Base-by-base conservation (phyloP, 2,888 invertebrate species). In the Deladenus siricidicola region DNA sequence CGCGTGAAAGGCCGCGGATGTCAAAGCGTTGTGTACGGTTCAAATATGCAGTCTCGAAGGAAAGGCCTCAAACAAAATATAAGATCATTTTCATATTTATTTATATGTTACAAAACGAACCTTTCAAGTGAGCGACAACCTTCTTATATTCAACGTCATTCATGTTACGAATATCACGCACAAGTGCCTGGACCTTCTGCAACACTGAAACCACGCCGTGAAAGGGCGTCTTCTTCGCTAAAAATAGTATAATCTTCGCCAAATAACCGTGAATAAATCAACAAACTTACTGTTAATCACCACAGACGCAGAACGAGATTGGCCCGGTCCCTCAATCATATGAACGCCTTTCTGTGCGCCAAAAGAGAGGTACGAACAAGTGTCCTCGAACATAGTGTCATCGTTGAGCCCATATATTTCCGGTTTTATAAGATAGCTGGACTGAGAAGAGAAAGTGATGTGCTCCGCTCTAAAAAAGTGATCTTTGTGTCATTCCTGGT, bases 311-410 rank as follows among this genome's bases (percentile, higher is more conserved):
- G 39, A 6, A 14, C 39, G 39, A 14, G 8, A 10, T 6, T 34
- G 39, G 8, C 3, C 21, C 29, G 21, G 45, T n/a, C 45, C 19
- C 42, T 60, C 60, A 23, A 60, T 28, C 2, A 43, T 21, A 4
- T 47, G 60, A 19, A 60, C 56, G 42, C 58, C 56, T 45, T 60
- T 60, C 14, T 60, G 30, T 23, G 48, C 29, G 10, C 60, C 60
- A 34, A 60, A 30, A 19, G 51, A 58, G n/a, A 60, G 48, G 29
- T 51, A 60, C 14, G 60, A 30, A 3, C 45, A 19, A 24, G 42
- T 60, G 49, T 44, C 52, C 10, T 26, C 29, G 29, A 60, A 60
- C 10, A 26, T 42, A 24, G 56, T 58, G 4, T 10, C 8, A 8
- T 14, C 47, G 14, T 8, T 29, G 21, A 60, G 58, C 1, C 58